These are phyloP conservation scores for Hydrolagus affinis DNA, from an alignment of 2,113 vertebrate species.

Conservation along the genomic window DNA sequence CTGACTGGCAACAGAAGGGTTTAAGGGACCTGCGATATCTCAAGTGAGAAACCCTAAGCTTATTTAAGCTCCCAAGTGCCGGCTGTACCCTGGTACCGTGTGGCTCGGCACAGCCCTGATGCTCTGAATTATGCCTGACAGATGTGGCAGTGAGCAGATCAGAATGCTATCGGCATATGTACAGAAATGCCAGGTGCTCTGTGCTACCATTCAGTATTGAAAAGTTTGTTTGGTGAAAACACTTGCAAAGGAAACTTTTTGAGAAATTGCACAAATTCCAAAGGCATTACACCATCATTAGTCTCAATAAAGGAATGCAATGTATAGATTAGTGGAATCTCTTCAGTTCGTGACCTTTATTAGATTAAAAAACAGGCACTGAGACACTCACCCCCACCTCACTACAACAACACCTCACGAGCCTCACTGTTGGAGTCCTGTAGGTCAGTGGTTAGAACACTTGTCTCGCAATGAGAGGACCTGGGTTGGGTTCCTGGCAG, in stretches of 20 bases:
- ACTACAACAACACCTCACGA: no score
- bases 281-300: background rate
- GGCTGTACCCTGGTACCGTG: background rate
- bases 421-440: no score
- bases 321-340: no score
- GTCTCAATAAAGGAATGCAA: no score
- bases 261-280: conserved; percentile 9
- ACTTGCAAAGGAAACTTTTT: background rate
- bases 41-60: conserved; percentile 15
- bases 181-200: conserved; percentile 3
- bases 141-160: conserved; percentile 4
- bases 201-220: background rate
- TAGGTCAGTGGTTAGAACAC: no score
- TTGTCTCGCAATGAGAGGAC: no score
- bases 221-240: background rate
- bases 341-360: no score
- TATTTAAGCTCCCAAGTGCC: conserved; percentile 22
- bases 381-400: no score
- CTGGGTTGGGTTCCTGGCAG: no score
- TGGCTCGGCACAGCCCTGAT: background rate
- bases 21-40: conserved; percentile 13
- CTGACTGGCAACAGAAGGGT: background rate
- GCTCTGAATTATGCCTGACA: conserved; percentile 10
- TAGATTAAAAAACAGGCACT: no score
- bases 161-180: background rate